phyloP scores from a whole-genome alignment of 2,888 invertebrate genomes.

The Folsomia manolachei region DNA sequence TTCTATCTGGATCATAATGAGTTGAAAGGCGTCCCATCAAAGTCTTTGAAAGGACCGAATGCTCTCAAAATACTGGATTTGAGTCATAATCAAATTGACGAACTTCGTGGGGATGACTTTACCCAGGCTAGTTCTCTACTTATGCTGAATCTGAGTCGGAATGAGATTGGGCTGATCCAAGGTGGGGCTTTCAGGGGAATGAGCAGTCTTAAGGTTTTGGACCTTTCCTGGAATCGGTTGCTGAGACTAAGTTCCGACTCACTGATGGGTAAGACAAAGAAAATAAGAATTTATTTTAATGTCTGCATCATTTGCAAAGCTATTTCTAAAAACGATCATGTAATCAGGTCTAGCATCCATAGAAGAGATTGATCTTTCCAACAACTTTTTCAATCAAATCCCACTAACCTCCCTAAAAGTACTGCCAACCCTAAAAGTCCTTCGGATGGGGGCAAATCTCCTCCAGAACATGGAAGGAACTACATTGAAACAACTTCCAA shows the following conservation, averaged over 20 bases:
- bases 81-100: slow-evolving; percentile 76
- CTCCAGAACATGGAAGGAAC: slow-evolving; percentile 76
- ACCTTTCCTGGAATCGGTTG: slow-evolving; percentile 74
- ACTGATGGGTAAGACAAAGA: slow-evolving; percentile 62
- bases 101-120: slow-evolving; percentile 68
- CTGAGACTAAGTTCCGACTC: slow-evolving; percentile 79
- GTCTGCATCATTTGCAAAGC: slow-evolving; percentile 17
- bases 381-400: slow-evolving; percentile 79
- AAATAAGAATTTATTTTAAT: too few relatives aligned
- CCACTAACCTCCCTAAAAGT: slow-evolving; percentile 73
- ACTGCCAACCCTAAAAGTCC: slow-evolving; percentile 66
- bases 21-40: slow-evolving; percentile 70
- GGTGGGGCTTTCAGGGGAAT: slow-evolving; percentile 72
- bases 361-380: slow-evolving; percentile 76
- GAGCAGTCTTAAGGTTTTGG: slow-evolving; percentile 65
- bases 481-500: slow-evolving; percentile 66
- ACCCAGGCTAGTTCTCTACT: slow-evolving; percentile 67
- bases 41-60: slow-evolving; percentile 76
- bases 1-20: slow-evolving; percentile 78
- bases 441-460: slow-evolving; percentile 81
- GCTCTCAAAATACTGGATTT: slow-evolving; percentile 70
- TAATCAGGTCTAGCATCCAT: slow-evolving; percentile 69
- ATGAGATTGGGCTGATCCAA: slow-evolving; percentile 72
- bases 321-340: too few relatives aligned
- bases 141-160: slow-evolving; percentile 74